Base-by-base conservation (phyloP, 2,888 invertebrate genomes). In the Xylocampa areola region DNA sequence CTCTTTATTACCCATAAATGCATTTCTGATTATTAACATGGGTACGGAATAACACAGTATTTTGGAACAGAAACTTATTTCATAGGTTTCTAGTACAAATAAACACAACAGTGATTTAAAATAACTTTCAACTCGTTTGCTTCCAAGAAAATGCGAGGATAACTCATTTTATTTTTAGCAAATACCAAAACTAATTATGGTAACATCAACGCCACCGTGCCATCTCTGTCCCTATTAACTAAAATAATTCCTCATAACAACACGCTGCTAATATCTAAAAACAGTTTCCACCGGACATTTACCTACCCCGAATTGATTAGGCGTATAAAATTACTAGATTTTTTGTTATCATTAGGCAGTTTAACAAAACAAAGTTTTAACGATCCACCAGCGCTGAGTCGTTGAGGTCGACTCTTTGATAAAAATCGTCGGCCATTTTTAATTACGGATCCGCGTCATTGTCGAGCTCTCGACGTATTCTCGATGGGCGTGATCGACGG, bases 391-490 rank as follows among this genome's bases (percentile, higher is more conserved):
- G 17, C 39, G 30, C 14, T 4, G 44, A 51, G 35, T 3, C 63
- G 44, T 51, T 55, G 70, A 74, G 68, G 70, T 70, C 52, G 73
- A 64, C 55, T 68, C 73, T 80, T 77, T 79, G 77, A 81, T 81
- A 80, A 80, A 81, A 84, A 79, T 79, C 67, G 79, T 66, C 83
- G 74, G 89, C 90, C 90, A 90, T 91, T 89, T 92, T 91, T 91
- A 90, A 92, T 91, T 91, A 91, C 84, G 79, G 76, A 60, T 80
- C 80, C 82, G 66, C 82, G 81, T 83, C 81, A 88, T 90, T 90
- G 88, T 89, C 69, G 74, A 66, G 65, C 74, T 67, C 78, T 81
- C 79, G 76, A 81, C 81, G 82, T 81, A 81, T 80, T 80, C 84
- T 83, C 80, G 78, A 83, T 74, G 79, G 80, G 78, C 68, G 73